Conservation (phyloP, 2,888 invertebrate species). For the Cataglyphis livida region DNA sequence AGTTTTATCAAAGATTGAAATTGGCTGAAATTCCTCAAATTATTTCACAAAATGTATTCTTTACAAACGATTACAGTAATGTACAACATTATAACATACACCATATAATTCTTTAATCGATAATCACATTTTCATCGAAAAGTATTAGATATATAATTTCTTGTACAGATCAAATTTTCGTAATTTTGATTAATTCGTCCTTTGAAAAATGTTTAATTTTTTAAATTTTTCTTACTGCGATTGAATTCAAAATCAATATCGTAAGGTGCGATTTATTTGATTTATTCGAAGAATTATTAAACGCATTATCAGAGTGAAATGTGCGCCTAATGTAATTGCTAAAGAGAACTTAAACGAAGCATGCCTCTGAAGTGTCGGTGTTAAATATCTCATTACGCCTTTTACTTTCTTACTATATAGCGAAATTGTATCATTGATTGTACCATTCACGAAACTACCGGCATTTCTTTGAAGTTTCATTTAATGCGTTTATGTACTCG, state of each 20-base stretch:
- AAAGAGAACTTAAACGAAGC: conserved; percentile 34
- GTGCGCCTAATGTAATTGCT: conserved; percentile 14
- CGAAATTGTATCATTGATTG: conserved; percentile 42
- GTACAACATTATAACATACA: not conserved
- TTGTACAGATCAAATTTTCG: not conserved
- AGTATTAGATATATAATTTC: not conserved
- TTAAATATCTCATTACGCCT: conserved; percentile 46
- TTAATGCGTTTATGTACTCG: conserved; percentile 47
- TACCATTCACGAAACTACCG: conserved; percentile 48
- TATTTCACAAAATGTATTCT: not conserved
- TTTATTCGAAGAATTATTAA: conserved; percentile 15
- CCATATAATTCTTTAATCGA: not conserved
- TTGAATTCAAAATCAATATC: not conserved
- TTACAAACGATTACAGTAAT: not conserved
- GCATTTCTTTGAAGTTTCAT: conserved; percentile 68
- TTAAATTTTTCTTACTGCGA: not conserved
- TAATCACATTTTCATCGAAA: not conserved
- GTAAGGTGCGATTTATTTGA: conserved; percentile 5
- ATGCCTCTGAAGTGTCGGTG: conserved; percentile 18
- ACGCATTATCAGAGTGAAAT: conserved; percentile 34
- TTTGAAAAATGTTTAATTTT: not conserved
- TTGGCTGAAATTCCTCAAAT: not conserved
- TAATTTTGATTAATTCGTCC: not conserved
- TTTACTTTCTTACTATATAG: conserved; percentile 43
- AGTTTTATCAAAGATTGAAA: not conserved